Evolutionary conservation across 1,140 invertebrate genomes (phyloP), one percentile per base, ranked within the genome.

Genomic region (Macrobrachium rosenbergii): DNA sequence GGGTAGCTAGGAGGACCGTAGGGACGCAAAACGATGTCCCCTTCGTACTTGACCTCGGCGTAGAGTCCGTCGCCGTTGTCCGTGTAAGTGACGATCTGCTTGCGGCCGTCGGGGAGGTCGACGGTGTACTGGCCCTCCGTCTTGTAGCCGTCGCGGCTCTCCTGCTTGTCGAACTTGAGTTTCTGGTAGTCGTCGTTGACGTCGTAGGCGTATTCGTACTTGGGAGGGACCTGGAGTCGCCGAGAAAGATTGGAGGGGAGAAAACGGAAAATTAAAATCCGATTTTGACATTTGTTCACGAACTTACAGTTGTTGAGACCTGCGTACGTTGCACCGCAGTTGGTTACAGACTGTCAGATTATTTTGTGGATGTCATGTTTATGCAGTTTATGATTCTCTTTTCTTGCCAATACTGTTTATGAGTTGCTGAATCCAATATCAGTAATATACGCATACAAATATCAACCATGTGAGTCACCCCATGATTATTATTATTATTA

Each of bases 21-120:
- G 19, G 67, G 67, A 7, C 21, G 5, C 5, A 72, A 3, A 37
- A 72, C 67, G 10, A 72, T 72, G 21, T 72, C 67, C 16, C 67
- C 67, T 37, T 72, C 67, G 21, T 72, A 72, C 19, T 72, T 72
- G 10, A 72, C 67, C 10, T 72, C 67, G 10, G 67, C 67, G 21
- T n/a, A 37, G 16, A 72, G 67, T 11, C 67, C 67, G 67, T 72
- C 67, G 5, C 67, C 67, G 67, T 72, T 72, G 37, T 72, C 67
- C 14, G 67, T 37, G 21, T 72, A 72, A 1, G 67, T 72, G 8
- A 72, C 21, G 8, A 72, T 72, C 67, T 72, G 67, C 21, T 72
- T 72, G 5, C 67, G 67, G 37, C 67, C 67, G 67, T 72, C 67
- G 10, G 67, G 67, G 37, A 72, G 67, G 67, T 72, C 67, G 5